Evolutionary conservation across 2,797 vertebrate genomes (phyloP).

Genomic region (Pantherophis vulpinus): DNA sequence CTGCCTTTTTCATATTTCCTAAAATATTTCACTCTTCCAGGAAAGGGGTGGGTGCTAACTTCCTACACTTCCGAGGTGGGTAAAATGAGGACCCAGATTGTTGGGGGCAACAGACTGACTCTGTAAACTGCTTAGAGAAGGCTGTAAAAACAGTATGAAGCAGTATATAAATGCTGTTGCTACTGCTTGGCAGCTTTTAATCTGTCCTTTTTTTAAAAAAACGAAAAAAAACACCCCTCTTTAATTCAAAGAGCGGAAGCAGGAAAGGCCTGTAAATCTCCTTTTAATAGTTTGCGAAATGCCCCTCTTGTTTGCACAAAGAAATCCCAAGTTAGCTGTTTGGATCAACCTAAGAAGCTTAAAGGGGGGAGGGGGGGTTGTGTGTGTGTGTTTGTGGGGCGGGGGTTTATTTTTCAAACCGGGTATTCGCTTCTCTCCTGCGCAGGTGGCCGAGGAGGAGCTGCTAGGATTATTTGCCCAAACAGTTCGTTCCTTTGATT

Average conservation of each 20-base stretch:
- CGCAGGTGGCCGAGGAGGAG: slow-evolving; percentile 34
- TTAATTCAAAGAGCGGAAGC: neutral
- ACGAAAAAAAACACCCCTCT: neutral
- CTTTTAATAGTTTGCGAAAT: slow-evolving; percentile 19
- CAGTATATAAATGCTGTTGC: no score
- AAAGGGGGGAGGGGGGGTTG: neutral
- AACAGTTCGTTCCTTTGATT: slow-evolving; percentile 46
- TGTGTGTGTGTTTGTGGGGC: no score
- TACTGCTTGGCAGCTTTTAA: slow-evolving; percentile 2
- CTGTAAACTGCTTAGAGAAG: no score
- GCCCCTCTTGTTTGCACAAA: slow-evolving; percentile 38
- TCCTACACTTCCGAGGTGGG: no score
- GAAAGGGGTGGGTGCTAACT: no score
- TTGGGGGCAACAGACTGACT: no score
- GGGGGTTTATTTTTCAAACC: slow-evolving; percentile 16
- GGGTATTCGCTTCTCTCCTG: slow-evolving; percentile 40
- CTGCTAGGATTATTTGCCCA: slow-evolving; percentile 33
- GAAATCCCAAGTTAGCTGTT: slow-evolving; percentile 35
- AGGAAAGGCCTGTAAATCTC: slow-evolving; percentile 33
- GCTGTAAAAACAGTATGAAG: no score
- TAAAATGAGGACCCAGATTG: no score
- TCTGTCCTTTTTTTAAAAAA: slow-evolving; percentile 5
- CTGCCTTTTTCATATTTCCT: no score
- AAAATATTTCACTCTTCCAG: no score
- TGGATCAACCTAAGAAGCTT: slow-evolving; percentile 40